A percentile compares a stretch with the other conserved stretches of the same genome.
Evolutionary conservation across 2,797 vertebrate species (phyloP).

Genomic region (Microhierax caerulescens): DNA sequence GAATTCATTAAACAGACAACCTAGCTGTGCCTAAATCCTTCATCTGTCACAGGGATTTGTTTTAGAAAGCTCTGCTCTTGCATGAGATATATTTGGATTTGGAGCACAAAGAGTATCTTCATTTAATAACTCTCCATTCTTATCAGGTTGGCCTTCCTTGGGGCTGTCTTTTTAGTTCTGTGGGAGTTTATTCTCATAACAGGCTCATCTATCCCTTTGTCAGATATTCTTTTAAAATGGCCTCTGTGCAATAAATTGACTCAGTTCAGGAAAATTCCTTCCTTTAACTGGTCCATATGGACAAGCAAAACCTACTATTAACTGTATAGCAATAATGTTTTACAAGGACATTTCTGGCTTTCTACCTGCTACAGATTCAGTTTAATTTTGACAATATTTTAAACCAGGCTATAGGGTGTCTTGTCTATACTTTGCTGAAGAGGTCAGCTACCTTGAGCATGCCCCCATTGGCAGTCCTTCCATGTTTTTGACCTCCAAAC

Average conservation of each 20-base stretch:
- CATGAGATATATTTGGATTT: slow-evolving; percentile 67
- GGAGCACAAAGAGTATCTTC: slow-evolving; percentile 33
- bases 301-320: slow-evolving; percentile 23
- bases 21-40: slow-evolving; percentile 51
- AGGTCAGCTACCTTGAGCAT: neutral
- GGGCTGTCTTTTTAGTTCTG: slow-evolving; percentile 48
- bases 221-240: slow-evolving; percentile 40
- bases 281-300: neutral
- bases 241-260: neutral
- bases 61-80: slow-evolving; percentile 57
- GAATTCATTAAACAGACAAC: slow-evolving; percentile 67
- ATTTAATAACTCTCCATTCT: slow-evolving; percentile 48
- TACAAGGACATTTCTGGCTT: neutral
- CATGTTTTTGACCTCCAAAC: neutral
- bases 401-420: neutral
- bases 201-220: slow-evolving; percentile 29
- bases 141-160: slow-evolving; percentile 42
- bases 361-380: neutral
- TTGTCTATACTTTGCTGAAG: neutral
- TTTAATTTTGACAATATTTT: slow-evolving; percentile 13
- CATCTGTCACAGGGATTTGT: slow-evolving; percentile 58
- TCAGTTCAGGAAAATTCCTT: slow-evolving; percentile 2
- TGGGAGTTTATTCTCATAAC: slow-evolving; percentile 52
- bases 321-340: neutral
- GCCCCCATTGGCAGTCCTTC: neutral